Percentiles rank a stretch among this genome's conserved stretches.
Conservation (phyloP, 2,888 invertebrate genomes). For the Pinctada fucata region DNA sequence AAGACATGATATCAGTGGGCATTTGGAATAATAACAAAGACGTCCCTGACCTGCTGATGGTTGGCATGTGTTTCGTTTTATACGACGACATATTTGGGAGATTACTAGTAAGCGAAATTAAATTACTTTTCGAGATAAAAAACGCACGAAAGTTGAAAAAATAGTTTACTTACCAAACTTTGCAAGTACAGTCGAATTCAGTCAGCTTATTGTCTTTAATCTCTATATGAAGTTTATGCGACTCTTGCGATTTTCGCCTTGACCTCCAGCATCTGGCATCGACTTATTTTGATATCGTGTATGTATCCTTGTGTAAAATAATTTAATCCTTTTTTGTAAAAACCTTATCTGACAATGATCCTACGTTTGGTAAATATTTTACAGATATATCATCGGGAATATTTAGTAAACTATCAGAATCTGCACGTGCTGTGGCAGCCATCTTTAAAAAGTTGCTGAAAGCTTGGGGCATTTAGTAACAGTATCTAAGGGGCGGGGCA, state of each 20-base stretch:
- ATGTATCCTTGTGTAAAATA: constrained; percentile 27
- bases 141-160: neutral
- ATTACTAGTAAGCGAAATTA: neutral
- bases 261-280: constrained; percentile 1
- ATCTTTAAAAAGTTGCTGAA: neutral
- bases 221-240: neutral
- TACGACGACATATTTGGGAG: neutral
- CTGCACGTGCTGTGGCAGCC: neutral
- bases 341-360: neutral
- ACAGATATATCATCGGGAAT: constrained; percentile 8
- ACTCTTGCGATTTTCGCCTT: neutral
- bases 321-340: constrained; percentile 5
- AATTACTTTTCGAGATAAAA: neutral
- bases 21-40: neutral
- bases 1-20: neutral
- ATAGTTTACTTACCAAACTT: neutral
- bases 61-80: neutral
- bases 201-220: neutral
- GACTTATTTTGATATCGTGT: constrained; percentile 6
- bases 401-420: neutral
- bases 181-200: neutral
- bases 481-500: neutral
- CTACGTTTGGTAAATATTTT: neutral
- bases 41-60: too few species aligned
- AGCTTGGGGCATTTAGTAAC: neutral